Conservation (phyloP, 2,113 vertebrate genomes). For the Cathartes aura region DNA sequence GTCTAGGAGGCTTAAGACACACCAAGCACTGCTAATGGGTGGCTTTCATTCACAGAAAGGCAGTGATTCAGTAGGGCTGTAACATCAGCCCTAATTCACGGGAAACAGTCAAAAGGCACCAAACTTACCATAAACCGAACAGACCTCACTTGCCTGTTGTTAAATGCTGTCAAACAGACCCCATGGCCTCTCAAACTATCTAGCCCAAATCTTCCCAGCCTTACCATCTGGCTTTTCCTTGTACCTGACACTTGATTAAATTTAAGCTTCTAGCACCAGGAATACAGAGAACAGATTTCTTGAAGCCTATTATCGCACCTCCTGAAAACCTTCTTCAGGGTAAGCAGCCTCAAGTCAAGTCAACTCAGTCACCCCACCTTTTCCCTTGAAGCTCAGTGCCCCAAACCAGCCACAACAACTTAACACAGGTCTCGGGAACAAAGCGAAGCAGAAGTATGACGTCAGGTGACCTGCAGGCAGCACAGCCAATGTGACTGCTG, state of each 20-base stretch:
- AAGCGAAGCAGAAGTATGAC: rapidly evolving
- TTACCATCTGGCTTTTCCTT: neutral
- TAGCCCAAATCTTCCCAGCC: neutral
- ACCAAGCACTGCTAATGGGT: neutral
- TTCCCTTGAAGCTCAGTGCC: neutral
- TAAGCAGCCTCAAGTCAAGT: neutral
- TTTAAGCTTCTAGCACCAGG: neutral
- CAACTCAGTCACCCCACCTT: neutral
- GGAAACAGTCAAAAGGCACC: neutral
- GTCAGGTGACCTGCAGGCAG: neutral
- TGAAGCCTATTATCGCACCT: neutral
- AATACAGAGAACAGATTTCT: neutral
- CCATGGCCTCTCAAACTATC: neutral
- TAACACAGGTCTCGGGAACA: neutral
- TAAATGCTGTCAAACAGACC: neutral
- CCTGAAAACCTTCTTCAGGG: neutral
- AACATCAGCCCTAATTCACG: neutral
- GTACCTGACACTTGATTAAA: neutral
- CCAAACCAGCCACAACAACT: neutral
- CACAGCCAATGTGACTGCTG: rapidly evolving
- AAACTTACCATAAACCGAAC: neutral
- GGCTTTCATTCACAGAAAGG: neutral
- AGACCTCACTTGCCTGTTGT: neutral
- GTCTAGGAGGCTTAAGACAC: neutral
- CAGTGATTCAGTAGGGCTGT: neutral